Evolutionary conservation across 2,113 vertebrate species (phyloP).

Genomic region (Numenius arquata): DNA sequence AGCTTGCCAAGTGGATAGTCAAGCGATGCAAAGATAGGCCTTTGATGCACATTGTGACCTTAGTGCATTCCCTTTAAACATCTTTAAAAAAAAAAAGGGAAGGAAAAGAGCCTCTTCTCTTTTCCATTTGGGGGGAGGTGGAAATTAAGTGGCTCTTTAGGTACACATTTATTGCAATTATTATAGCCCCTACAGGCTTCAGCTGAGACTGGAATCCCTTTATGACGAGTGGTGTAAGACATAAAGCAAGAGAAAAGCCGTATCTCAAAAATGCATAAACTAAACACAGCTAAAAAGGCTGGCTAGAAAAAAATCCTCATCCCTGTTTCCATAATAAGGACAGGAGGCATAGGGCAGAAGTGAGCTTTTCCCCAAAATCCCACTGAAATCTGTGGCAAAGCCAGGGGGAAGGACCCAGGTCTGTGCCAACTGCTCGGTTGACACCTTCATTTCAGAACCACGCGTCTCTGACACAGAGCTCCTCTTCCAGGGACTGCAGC

Average conservation of each 20-base stretch:
- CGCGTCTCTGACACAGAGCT: not conserved
- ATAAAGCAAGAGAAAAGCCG: not conserved
- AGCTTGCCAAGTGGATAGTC: not conserved
- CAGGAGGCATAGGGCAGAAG: not conserved
- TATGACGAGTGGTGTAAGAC: not conserved
- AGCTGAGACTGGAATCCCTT: not conserved
- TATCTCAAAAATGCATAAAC: not conserved
- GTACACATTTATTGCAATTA: conserved; percentile 15
- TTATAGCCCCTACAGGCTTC: not conserved
- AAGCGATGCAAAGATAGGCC: not conserved
- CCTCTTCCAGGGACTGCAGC: not conserved
- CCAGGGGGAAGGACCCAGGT: not conserved
- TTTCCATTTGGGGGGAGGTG: not conserved
- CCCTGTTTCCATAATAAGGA: not conserved
- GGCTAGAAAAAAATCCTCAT: not conserved
- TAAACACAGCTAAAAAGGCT: not conserved
- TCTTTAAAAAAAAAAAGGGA: not conserved
- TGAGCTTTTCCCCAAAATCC: not conserved
- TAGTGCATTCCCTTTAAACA: not conserved
- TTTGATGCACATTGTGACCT: not conserved
- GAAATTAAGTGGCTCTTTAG: not conserved
- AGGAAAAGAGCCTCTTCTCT: not conserved
- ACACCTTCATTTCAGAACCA: not conserved
- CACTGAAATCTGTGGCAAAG: not conserved
- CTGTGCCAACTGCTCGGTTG: not conserved